Evolutionary conservation across 2,888 invertebrate species (phyloP).

Genomic region (Dromius quadrimaculatus): DNA sequence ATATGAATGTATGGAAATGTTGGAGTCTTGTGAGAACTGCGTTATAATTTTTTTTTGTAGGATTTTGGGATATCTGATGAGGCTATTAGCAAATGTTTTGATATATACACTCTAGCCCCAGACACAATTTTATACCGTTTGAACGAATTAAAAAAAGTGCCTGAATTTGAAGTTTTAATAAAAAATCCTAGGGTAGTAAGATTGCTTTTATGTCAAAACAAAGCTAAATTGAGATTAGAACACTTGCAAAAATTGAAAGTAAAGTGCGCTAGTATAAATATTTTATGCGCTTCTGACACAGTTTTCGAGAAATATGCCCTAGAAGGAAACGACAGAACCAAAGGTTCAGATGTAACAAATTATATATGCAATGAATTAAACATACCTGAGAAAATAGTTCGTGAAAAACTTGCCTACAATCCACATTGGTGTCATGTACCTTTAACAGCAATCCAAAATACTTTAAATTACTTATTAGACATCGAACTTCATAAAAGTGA

Average conservation of each 20-base stretch:
- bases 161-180: constrained; percentile 73
- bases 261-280: constrained; percentile 67
- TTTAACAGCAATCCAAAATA: constrained; percentile 71
- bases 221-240: constrained; percentile 67
- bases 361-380: constrained; percentile 65
- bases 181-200: constrained; percentile 72
- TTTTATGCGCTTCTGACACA: constrained; percentile 63
- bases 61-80: constrained; percentile 38
- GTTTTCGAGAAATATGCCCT: constrained; percentile 66
- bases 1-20: no score
- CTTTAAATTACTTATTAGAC: constrained; percentile 70
- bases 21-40: no score
- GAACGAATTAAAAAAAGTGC: constrained; percentile 66
- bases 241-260: constrained; percentile 68
- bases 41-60: no score
- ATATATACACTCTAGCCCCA: constrained; percentile 37
- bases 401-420: constrained; percentile 69
- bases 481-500: constrained; percentile 68
- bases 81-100: constrained; percentile 40
- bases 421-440: constrained; percentile 76
- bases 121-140: constrained; percentile 41
- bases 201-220: constrained; percentile 68
- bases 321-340: constrained; percentile 71
- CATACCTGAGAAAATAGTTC: constrained; percentile 60
- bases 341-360: constrained; percentile 65